Conservation (phyloP, 2,797 vertebrate genomes). For the Tiaroga cobitis region DNA sequence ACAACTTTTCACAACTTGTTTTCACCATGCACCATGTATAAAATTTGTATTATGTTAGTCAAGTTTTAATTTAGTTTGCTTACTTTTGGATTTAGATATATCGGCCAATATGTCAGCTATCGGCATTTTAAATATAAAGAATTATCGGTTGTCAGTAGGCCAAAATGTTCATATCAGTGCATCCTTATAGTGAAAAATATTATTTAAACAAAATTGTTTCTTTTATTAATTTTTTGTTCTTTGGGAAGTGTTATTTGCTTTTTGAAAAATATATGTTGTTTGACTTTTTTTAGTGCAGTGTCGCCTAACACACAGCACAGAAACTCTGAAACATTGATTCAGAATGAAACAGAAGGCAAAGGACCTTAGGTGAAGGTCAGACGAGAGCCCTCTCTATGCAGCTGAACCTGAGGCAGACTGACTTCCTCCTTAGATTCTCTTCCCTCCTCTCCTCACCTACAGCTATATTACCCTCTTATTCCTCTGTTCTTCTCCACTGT, state of each 20-base stretch:
- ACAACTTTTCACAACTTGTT: too few species aligned
- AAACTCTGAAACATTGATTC: constrained; percentile 8
- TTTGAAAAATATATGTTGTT: neutral
- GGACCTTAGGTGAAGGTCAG: constrained; percentile 17
- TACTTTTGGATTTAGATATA: too few species aligned
- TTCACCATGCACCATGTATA: too few species aligned
- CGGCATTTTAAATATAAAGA: too few species aligned
- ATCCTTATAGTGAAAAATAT: neutral
- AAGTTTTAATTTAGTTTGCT: too few species aligned
- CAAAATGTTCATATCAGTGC: too few species aligned
- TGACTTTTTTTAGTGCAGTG: neutral
- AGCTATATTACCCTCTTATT: constrained; percentile 50
- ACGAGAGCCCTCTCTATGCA: neutral
- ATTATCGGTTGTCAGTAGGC: too few species aligned
- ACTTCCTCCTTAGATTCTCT: constrained; percentile 26
- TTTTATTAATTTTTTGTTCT: neutral
- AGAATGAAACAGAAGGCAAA: neutral
- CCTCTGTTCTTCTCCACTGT: constrained; percentile 48
- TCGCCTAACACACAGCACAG: neutral
- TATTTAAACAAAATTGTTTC: neutral
- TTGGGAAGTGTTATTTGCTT: neutral
- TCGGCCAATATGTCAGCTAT: too few species aligned
- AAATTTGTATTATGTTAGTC: too few species aligned
- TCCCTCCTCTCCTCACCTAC: constrained; percentile 56
- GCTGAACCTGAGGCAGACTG: constrained; percentile 25